Evolutionary conservation across 2,113 vertebrate species (phyloP), one percentile per base, ranked within the genome.

Genomic region (Piaya cayana): DNA sequence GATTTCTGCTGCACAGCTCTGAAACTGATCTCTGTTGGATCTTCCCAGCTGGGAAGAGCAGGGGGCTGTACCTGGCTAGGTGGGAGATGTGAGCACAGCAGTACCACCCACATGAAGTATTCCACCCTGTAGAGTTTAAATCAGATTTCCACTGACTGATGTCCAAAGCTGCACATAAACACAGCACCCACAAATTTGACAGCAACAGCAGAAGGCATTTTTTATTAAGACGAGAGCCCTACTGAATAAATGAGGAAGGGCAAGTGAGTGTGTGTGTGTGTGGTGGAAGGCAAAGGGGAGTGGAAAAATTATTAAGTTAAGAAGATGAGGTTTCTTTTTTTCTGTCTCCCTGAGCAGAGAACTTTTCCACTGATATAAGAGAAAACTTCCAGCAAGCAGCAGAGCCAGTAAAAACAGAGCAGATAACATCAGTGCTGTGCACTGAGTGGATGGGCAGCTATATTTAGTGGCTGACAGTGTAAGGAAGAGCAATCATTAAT

Each of bases 271-370:
- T 53, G 52, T 30, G 30, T 49, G 59, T 70, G 49, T 34, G 53
- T 55, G 52, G 13, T 3, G 3, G 60, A 71, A 50, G 36, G 37
- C 90, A 90, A 91, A 75, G 43, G 68, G 59, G 77, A 93, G 70
- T 56, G n/a, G 37, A 95, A 94, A 96, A 95, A 88, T 95, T 82
- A 86, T 79, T 53, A 93, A 88, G 92, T 97, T 96, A 95, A 90
- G 89, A 96, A 94, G 94, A 97, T 97, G 71, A n/a, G n/a, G 58
- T 95, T 94, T 94, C 86, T 97, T 97, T 94, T 97, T 94, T 94
- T 90, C 92, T 95, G 79, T 92, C 85, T 95, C 86, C 59, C 85
- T 93, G 71, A 91, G 90, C 92, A 70, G 30, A 90, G 84, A 94
- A 87, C 71, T 96, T 96, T 94, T 97, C 74, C 82, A 91, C 94